These are phyloP conservation scores for Notothenia rossii DNA, from an alignment of 2,113 vertebrate genomes.

Conservation along the genomic window DNA sequence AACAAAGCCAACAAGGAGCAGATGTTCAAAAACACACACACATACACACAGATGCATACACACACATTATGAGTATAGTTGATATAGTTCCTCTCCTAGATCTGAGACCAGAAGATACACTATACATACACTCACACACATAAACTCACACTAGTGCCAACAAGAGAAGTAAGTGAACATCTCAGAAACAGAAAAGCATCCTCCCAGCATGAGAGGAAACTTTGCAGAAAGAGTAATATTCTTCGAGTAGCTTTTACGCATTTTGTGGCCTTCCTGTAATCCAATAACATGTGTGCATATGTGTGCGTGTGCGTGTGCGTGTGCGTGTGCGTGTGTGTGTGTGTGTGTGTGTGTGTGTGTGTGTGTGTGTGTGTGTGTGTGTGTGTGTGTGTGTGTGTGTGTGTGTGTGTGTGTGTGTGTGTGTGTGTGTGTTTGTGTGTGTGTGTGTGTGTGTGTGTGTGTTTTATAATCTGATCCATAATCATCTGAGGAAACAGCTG, in stretches of 20 bases:
- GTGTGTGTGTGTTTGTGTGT: no score
- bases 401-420: constrained; percentile 30
- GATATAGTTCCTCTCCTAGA: constrained; percentile 62
- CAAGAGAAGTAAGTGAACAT: constrained; percentile 18
- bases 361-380: constrained; percentile 29
- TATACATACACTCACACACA: constrained; percentile 3
- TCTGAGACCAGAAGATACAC: constrained; percentile 54
- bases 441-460: constrained; percentile 9
- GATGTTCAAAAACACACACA: constrained; percentile 74
- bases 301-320: constrained; percentile 34
- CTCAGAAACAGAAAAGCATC: constrained; percentile 11
- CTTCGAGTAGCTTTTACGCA: constrained; percentile 12
- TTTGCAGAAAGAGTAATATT: constrained; percentile 18
- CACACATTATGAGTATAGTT: constrained; percentile 55
- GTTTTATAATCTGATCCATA: constrained; percentile 42
- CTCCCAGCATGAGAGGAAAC: constrained; percentile 7
- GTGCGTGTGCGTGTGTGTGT: constrained; percentile 33
- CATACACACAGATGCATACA: constrained; percentile 31
- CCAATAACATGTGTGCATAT: constrained; percentile 22
- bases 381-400: constrained; percentile 32
- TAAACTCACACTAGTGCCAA: constrained; percentile 21
- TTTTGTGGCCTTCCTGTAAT: constrained; percentile 48
- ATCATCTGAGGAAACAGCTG: constrained; percentile 84
- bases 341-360: constrained; percentile 32
- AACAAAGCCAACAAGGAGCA: constrained; percentile 82